These are phyloP conservation scores for Thermophis baileyi DNA, from an alignment of 2,113 vertebrate species.

Conservation along the genomic window DNA sequence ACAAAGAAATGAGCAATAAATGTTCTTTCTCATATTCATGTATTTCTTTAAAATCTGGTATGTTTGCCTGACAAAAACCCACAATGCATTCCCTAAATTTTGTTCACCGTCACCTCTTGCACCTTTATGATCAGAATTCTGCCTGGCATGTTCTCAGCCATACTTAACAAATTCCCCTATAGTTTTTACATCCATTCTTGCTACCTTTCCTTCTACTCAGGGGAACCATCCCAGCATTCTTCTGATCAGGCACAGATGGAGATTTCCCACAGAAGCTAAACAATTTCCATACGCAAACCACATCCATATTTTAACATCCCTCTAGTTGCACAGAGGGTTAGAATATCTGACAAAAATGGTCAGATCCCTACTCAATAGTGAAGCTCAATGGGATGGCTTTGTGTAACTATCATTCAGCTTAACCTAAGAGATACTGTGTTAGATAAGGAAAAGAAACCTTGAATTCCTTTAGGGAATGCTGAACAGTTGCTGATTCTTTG, in stretches of 20 bases:
- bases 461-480: not conserved
- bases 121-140: not conserved
- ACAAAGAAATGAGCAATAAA: not conserved
- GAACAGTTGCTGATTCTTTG: not conserved
- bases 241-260: not conserved
- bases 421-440: not conserved
- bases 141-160: not conserved
- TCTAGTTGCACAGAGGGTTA: not conserved
- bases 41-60: not conserved
- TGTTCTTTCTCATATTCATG: not conserved
- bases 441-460: not conserved
- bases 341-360: not conserved
- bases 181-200: not conserved
- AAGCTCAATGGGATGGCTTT: not conserved
- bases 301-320: not conserved
- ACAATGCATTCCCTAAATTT: not conserved
- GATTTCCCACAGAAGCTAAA: not conserved
- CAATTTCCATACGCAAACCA: not conserved
- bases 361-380: not conserved
- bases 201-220: not conserved
- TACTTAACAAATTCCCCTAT: not conserved
- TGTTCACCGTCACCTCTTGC: not conserved
- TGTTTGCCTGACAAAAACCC: not conserved
- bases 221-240: not conserved
- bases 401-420: not conserved